Percentiles rank a stretch among this genome's conserved stretches.
Conservation (phyloP, 2,797 vertebrate genomes). For the Lindbergichthys nudifrons region DNA sequence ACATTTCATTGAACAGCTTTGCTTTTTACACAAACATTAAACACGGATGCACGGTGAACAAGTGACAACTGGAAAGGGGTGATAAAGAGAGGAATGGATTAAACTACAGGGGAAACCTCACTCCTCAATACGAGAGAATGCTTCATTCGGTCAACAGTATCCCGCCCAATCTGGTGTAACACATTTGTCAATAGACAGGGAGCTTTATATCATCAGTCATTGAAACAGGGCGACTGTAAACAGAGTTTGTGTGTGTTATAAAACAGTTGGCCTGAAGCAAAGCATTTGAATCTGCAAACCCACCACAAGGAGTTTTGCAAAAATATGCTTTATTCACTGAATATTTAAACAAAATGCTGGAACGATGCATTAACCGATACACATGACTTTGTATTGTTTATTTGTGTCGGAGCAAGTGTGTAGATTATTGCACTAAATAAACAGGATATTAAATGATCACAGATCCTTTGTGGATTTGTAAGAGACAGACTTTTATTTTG, state of each 20-base stretch:
- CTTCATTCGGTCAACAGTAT: constrained; percentile 39
- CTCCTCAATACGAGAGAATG: constrained; percentile 16
- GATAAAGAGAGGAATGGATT: constrained; percentile 51
- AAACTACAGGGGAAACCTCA: constrained; percentile 4
- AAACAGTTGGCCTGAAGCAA: not conserved
- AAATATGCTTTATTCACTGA: constrained; percentile 3
- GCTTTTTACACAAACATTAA: constrained; percentile 42
- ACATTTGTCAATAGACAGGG: constrained; percentile 36
- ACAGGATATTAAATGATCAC: not conserved
- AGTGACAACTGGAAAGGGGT: constrained; percentile 24
- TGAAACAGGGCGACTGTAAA: constrained; percentile 13
- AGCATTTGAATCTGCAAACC: constrained; percentile 1
- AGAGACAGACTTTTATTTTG: not conserved
- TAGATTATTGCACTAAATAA: not conserved
- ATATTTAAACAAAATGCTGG: not conserved
- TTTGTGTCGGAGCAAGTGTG: not conserved
- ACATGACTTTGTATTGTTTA: not conserved
- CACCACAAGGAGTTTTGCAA: not conserved
- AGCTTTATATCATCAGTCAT: constrained; percentile 27
- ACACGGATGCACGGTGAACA: constrained; percentile 17
- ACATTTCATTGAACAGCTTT: constrained; percentile 19
- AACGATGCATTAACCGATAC: constrained; percentile 5
- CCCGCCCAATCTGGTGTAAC: constrained; percentile 23
- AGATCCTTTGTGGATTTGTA: not conserved
- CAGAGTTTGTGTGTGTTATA: not conserved